Percentiles rank a stretch among this genome's conserved stretches.
phyloP scores from a whole-genome alignment of 2,888 invertebrate genomes.

The Athalia rosae region DNA sequence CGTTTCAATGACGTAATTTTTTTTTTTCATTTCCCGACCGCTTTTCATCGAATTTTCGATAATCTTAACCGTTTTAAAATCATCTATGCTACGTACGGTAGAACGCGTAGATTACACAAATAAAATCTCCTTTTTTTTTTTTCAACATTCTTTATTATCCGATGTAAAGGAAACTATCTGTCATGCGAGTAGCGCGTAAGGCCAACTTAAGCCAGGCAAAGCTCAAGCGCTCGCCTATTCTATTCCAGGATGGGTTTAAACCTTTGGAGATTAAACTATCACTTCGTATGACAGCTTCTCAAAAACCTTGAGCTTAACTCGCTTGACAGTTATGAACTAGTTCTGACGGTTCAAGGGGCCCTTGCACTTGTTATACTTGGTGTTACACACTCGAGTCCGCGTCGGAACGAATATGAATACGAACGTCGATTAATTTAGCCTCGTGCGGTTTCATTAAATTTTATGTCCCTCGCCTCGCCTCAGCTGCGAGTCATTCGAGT shows the following conservation, averaged over 20 bases:
- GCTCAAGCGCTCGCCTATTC: conserved; percentile 60
- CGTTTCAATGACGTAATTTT: not conserved
- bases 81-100: not conserved
- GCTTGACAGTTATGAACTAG: conserved; percentile 61
- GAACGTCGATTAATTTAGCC: not conserved
- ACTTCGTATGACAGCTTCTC: conserved; percentile 64
- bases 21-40: not conserved
- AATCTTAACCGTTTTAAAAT: not conserved
- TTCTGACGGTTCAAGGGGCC: conserved; percentile 60
- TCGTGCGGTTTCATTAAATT: no score
- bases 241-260: conserved; percentile 60
- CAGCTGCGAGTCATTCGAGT: no score
- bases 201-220: conserved; percentile 59
- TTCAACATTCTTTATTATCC: not conserved
- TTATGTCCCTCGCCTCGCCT: no score
- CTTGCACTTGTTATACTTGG: conserved; percentile 45
- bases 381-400: not conserved
- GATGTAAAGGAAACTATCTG: conserved; percentile 36
- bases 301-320: conserved; percentile 64
- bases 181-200: conserved; percentile 58
- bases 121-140: not conserved
- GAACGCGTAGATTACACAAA: not conserved
- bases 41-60: not conserved
- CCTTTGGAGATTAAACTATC: conserved; percentile 66
- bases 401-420: not conserved